Conservation (phyloP, 2,113 vertebrate genomes). For the Ictidomys tridecemlineatus region DNA sequence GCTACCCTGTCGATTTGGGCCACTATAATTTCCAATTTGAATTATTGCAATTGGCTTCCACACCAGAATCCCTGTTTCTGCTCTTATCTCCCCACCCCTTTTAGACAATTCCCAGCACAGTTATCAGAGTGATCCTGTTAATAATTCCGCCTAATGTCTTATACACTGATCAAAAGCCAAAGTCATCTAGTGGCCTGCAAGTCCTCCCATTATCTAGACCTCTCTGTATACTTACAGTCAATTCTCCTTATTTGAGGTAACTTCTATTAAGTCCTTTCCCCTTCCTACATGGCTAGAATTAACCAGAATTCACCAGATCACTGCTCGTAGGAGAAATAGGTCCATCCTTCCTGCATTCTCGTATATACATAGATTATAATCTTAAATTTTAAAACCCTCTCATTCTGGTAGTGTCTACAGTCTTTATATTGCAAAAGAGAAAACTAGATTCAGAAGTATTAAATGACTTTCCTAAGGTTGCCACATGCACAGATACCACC, state of each 20-base stretch:
- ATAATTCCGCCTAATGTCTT: not conserved
- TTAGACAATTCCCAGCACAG: no score
- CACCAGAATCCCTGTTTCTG: not conserved
- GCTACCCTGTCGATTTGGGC: not conserved
- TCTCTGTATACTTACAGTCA: accelerated
- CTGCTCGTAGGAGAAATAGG: not conserved
- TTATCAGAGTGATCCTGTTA: not conserved
- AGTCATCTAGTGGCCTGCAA: not conserved
- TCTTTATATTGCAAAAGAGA: not conserved
- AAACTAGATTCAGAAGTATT: not conserved
- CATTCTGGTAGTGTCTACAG: not conserved
- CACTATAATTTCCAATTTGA: not conserved
- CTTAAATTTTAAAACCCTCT: not conserved
- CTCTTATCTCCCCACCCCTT: accelerated
- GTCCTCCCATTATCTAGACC: accelerated
- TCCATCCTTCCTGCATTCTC: not conserved
- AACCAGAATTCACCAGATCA: not conserved
- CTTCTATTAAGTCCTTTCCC: not conserved
- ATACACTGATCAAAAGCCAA: not conserved
- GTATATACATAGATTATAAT: not conserved
- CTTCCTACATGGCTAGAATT: not conserved
- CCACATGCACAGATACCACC: not conserved
- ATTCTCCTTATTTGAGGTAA: not conserved
- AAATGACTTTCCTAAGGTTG: not conserved
- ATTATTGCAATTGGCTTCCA: not conserved